Percentiles rank a stretch among this genome's conserved stretches.
These are phyloP conservation scores for Spisula solida DNA, from an alignment of 2,888 invertebrate genomes.

Conservation along the genomic window DNA sequence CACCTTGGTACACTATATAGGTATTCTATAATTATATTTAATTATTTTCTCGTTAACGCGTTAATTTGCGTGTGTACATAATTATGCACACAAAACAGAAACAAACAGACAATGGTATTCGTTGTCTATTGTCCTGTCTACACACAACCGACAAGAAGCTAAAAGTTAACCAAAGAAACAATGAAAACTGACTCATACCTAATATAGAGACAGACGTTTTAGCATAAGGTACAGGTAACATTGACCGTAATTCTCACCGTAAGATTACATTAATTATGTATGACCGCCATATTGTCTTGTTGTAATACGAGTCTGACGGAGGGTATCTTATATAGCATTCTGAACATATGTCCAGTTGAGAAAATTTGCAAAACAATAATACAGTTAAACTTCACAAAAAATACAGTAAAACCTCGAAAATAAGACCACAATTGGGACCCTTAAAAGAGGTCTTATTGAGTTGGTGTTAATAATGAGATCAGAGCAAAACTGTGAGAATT, in stretches of 20 bases:
- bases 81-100: not conserved
- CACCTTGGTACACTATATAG: constrained; percentile 25
- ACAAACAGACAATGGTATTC: not conserved
- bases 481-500: too few relatives aligned
- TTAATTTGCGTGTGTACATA: not conserved
- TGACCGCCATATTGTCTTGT: constrained; percentile 34
- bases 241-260: not conserved
- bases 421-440: too few relatives aligned
- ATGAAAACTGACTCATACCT: constrained; percentile 1
- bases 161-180: not conserved
- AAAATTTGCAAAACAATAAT: too few relatives aligned
- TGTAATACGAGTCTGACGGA: not conserved
- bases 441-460: too few relatives aligned
- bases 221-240: constrained; percentile 26
- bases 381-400: too few relatives aligned
- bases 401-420: too few relatives aligned
- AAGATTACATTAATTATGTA: constrained; percentile 44
- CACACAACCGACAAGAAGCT: not conserved
- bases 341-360: not conserved
- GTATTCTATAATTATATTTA: constrained; percentile 30
- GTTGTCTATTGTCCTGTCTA: not conserved
- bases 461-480: too few relatives aligned
- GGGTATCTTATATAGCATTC: not conserved
- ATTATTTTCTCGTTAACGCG: constrained; percentile 29
- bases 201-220: not conserved